Conservation (phyloP, 2,113 vertebrate species). For the Anoura caudifer region DNA sequence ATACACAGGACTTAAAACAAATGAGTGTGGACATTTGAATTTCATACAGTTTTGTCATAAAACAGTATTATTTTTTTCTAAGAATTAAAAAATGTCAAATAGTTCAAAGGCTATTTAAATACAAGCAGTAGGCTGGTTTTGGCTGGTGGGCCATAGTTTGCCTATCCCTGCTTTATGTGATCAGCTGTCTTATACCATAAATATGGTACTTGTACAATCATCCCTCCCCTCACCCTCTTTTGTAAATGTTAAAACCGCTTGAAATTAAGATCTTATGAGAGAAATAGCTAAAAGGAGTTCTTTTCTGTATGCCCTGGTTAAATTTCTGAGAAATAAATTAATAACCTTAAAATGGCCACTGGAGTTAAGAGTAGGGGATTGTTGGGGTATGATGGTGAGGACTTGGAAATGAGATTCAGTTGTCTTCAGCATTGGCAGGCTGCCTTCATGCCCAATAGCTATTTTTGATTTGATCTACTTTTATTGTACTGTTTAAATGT, state of each 20-base stretch:
- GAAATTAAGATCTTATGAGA: neutral
- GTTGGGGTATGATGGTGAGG: neutral
- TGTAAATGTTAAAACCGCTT: neutral
- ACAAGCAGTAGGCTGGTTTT: neutral
- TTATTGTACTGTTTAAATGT: neutral
- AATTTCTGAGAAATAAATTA: conserved; percentile 18
- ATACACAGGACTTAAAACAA: neutral
- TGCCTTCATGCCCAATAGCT: neutral
- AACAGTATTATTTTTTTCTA: neutral
- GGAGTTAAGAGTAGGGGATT: neutral
- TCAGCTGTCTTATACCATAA: neutral
- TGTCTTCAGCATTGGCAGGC: neutral
- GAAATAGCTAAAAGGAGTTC: neutral
- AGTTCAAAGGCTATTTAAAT: neutral
- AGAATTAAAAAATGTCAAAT: conserved; percentile 13
- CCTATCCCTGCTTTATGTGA: neutral
- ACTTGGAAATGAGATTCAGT: neutral
- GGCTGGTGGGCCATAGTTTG: neutral
- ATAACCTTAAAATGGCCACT: neutral
- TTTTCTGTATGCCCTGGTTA: neutral
- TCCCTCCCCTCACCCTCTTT: neutral
- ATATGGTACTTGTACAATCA: neutral
- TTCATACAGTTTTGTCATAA: neutral
- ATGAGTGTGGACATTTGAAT: neutral
- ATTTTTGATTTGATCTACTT: neutral